Evolutionary conservation across 1,140 invertebrate species (phyloP), one percentile per base, ranked within the genome.

Genomic region (Adoxophyes honmai): DNA sequence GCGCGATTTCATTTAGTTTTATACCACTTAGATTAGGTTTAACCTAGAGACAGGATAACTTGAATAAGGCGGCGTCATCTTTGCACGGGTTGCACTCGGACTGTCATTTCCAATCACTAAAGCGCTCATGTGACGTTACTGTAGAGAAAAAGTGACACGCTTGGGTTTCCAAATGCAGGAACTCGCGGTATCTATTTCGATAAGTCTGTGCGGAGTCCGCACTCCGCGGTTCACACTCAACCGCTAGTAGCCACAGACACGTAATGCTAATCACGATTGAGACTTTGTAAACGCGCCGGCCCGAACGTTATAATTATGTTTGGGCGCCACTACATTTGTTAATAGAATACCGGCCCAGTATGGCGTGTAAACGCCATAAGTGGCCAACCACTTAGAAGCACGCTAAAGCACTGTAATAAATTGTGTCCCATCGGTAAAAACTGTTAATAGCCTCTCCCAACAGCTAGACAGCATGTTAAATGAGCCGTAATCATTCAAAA

Each of bases 251-350:
- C 66, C 80, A 77, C 82, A 80, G 75, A 82, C 78, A 78, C 66
- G 57, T 72, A 68, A 76, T 81, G 75, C 80, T 68, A 62, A 60
- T 64, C 60, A 15, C 60, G 59, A 75, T 78, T 62, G 67, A 60
- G 65, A 62, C 65, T 64, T 62, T 64, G 67, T 68, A 65, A 60
- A 58, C 48, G 48, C 55, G 60, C 68, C 66, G 70, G 64, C 62
- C 71, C 66, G 69, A 64, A 74, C 70, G 69, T 81, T 70, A 77
- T 82, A 80, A 82, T 64, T 42, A 65, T 74, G 71, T 78, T 77
- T 77, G 66, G 67, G 62, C 42, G 67, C 57, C 51, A 65, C 61
- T 66, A 58, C 34, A 55, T 36, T 55, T 55, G 53, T 38, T 38
- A 55, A 62, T 61, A 59, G 51, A 55, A 55, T 34, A 34, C 53